Conservation (phyloP, 2,113 vertebrate species). For the Chaetodon trifascialis region DNA sequence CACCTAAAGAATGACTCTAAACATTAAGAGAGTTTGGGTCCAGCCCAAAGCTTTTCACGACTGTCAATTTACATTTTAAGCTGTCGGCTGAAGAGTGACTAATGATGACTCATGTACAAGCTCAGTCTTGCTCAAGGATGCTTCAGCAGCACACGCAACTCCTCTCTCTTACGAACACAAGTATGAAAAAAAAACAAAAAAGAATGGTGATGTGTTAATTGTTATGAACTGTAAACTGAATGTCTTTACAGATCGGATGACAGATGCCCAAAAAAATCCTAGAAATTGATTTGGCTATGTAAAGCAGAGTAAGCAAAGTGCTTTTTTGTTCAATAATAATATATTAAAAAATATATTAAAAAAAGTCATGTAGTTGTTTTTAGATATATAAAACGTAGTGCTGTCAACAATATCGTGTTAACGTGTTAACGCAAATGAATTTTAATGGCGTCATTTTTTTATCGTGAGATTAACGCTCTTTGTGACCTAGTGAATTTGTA, state of each 20-base stretch:
- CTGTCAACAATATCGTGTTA: too few relatives aligned
- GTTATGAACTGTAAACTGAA: conserved; percentile 18
- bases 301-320: neutral
- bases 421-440: too few relatives aligned
- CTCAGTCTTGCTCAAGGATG: conserved; percentile 33
- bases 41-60: conserved; percentile 25
- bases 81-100: conserved; percentile 24
- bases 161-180: conserved; percentile 9
- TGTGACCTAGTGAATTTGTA: too few relatives aligned
- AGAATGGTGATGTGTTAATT: conserved; percentile 8
- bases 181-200: neutral
- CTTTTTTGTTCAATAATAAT: too few relatives aligned
- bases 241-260: neutral
- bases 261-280: neutral
- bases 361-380: neutral
- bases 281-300: neutral
- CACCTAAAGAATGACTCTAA: conserved; percentile 4
- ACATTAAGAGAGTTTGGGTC: conserved; percentile 15
- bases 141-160: neutral
- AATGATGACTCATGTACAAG: conserved; percentile 36
- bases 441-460: too few relatives aligned
- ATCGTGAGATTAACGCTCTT: too few relatives aligned
- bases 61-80: conserved; percentile 42
- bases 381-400: too few relatives aligned
- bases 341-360: neutral